Evolutionary conservation across 2,797 vertebrate genomes (phyloP).

Genomic region (Nannoperca obscura): DNA sequence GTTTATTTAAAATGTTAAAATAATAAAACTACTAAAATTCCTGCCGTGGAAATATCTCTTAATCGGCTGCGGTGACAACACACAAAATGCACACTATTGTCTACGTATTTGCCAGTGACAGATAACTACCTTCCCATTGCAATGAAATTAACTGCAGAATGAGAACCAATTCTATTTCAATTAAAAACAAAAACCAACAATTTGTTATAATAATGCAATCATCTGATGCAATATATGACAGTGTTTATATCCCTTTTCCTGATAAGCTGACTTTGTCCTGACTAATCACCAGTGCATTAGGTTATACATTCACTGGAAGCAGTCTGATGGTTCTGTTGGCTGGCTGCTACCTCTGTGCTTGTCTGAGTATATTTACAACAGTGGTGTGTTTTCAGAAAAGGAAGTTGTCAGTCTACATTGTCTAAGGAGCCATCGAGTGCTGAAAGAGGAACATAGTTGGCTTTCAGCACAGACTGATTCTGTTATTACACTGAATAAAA

Average conservation of each 20-base stretch:
- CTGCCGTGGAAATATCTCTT: not conserved
- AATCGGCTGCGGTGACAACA: slow-evolving; percentile 18
- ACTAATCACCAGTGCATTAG: slow-evolving; percentile 53
- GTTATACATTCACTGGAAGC: slow-evolving; percentile 63
- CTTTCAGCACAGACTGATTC: slow-evolving; percentile 17
- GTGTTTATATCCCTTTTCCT: slow-evolving; percentile 27
- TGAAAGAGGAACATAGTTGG: slow-evolving; percentile 46
- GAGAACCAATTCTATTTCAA: not conserved
- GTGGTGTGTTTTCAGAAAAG: slow-evolving; percentile 51
- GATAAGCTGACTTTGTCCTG: slow-evolving; percentile 52
- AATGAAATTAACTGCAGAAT: slow-evolving; percentile 11
- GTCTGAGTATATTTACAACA: slow-evolving; percentile 48
- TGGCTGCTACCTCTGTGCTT: slow-evolving; percentile 42
- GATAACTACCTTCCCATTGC: slow-evolving; percentile 6
- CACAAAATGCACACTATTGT: slow-evolving; percentile 8
- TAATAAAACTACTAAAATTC: not conserved
- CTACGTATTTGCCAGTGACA: not conserved
- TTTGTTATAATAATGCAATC: slow-evolving; percentile 6
- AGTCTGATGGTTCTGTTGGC: slow-evolving; percentile 52
- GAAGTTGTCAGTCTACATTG: slow-evolving; percentile 37
- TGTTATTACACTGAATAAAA: slow-evolving; percentile 11
- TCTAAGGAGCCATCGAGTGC: slow-evolving; percentile 20
- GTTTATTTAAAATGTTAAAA: slow-evolving; percentile 10
- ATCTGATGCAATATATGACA: slow-evolving; percentile 28
- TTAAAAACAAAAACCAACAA: slow-evolving; percentile 17